phyloP scores from a whole-genome alignment of 2,113 vertebrate genomes.

The Aptenodytes patagonicus region DNA sequence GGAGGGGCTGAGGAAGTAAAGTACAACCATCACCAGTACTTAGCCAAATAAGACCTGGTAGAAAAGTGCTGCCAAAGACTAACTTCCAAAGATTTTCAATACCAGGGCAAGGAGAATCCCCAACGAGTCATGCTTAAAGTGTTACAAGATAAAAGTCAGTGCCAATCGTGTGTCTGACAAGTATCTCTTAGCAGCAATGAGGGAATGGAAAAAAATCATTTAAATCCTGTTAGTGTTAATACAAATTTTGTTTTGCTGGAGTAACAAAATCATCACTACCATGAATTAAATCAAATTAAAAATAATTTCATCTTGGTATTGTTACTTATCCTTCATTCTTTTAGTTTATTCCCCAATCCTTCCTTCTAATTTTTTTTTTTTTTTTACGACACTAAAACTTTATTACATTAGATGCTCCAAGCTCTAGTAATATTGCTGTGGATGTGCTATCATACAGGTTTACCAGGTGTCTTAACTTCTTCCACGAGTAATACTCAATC shows the following conservation, averaged over 20 bases:
- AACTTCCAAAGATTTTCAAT: neutral
- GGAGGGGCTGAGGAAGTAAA: neutral
- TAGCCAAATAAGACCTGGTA: neutral
- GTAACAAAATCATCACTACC: neutral
- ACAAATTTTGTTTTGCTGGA: neutral
- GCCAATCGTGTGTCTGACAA: neutral
- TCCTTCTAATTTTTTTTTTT: neutral
- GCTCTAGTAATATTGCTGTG: neutral
- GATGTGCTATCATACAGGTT: neutral
- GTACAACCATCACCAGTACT: neutral
- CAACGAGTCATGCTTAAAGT: rapidly evolving
- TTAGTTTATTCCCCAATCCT: neutral
- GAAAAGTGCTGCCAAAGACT: neutral
- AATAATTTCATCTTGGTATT: neutral
- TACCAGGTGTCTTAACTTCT: neutral
- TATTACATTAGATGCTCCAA: neutral
- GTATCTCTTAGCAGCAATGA: neutral
- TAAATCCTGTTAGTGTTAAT: neutral
- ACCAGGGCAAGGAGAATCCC: neutral
- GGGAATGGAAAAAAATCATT: rapidly evolving
- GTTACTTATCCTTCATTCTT: neutral
- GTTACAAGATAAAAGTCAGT: neutral
- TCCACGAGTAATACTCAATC: neutral
- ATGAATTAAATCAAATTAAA: neutral
- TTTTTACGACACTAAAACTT: neutral